Base-by-base conservation (phyloP, 2,888 invertebrate species). In the Acleris literana region DNA sequence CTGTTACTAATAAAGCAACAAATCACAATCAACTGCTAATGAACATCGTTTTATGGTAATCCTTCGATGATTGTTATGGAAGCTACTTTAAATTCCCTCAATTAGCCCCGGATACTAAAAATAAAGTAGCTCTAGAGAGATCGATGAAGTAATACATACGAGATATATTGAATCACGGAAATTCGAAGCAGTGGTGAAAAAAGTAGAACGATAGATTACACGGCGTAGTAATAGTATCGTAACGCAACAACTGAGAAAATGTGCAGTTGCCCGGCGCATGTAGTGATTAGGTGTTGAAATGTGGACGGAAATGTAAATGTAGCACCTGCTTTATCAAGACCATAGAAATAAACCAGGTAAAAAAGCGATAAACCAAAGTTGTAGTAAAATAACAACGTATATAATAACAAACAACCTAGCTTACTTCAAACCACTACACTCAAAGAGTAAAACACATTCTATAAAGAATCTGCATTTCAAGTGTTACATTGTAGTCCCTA, bases 221-320 rank as follows among this genome's bases (percentile, higher is more conserved):
- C 61, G 59, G 66, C 64, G 68, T 71, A 65, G 69, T 68, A 73
- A 72, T 74, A 74, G 72, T 66, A 70, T 70, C 69, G 73, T 72
- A 74, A 74, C 74, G 72, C 68, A 74, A 71, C 72, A 69, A 71
- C 70, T 68, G 66, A 73, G 74, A 71, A 73, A 71, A 71, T 68
- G 68, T 63, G 53, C 68, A 64, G 72, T 70, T 70, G 58, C 57
- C 39, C 49, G 64, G 67, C 54, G 62, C 67, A 67, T 69, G 63
- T 65, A 54, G 72, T 71, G 73, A 71, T 73, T 74, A 71, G 70
- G 69, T 73, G 73, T 71, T 63, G 74, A 72, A 74, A 73, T 62
- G 49, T 65, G 64, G 64, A 48, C 59, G 69, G 64, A 69, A 70
- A 64, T 67, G 61, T 68, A 70, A 60, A 67, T 58, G 53, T 22